Conservation (phyloP, 2,888 invertebrate genomes). For the Aelia acuminata region DNA sequence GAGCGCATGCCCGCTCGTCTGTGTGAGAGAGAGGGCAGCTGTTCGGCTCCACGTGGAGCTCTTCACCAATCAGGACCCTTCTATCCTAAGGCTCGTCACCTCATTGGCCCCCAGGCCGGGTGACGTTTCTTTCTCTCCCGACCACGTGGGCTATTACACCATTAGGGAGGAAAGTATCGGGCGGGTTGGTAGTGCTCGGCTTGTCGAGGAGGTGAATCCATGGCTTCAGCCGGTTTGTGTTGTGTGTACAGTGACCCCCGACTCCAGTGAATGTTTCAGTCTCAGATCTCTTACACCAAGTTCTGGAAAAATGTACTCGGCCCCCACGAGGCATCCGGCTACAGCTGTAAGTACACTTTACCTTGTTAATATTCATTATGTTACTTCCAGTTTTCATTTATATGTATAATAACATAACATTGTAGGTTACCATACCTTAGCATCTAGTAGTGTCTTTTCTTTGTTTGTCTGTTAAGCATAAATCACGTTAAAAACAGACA, state of each 20-base stretch:
- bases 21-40: slow-evolving; percentile 61
- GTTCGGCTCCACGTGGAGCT: slow-evolving; percentile 64
- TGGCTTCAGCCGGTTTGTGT: slow-evolving; percentile 49
- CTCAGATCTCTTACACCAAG: slow-evolving; percentile 11
- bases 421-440: neutral
- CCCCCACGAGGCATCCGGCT: slow-evolving; percentile 83
- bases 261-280: slow-evolving; percentile 23
- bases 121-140: slow-evolving; percentile 64
- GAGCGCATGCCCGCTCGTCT: slow-evolving; percentile 41
- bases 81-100: slow-evolving; percentile 12
- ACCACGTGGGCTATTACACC: slow-evolving; percentile 65
- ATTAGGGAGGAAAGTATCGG: slow-evolving; percentile 64
- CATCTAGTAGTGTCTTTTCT: neutral
- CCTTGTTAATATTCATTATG: slow-evolving; percentile 1
- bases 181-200: slow-evolving; percentile 56
- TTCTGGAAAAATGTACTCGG: slow-evolving; percentile 77
- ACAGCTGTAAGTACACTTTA: slow-evolving; percentile 77
- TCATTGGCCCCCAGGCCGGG: slow-evolving; percentile 62
- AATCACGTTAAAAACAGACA: neutral
- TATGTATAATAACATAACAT: neutral
- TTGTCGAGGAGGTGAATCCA: slow-evolving; percentile 37
- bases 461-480: neutral
- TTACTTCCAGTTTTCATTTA: neutral
- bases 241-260: slow-evolving; percentile 33
- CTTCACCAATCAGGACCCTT: slow-evolving; percentile 51